Evolutionary conservation across 2,888 invertebrate species (phyloP), one percentile per base, ranked within the genome.

Genomic region (Cephus pygmeus): DNA sequence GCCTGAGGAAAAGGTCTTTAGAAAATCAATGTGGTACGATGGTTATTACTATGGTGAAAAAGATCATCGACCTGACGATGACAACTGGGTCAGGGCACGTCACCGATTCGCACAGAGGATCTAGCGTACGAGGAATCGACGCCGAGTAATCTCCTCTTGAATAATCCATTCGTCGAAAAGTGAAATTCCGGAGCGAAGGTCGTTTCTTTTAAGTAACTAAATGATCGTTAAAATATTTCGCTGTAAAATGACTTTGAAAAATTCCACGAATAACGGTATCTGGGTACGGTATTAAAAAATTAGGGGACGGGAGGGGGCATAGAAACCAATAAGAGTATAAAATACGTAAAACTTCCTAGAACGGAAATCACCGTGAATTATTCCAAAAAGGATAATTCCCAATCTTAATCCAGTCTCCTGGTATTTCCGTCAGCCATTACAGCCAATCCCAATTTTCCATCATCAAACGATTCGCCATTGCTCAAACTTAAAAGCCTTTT

Each of bases 51-150:
- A 84, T 85, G 85, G 88, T 87, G 86, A 87, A 89, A 89, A 86
- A 88, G 91, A 91, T 91, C 91, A 88, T 89, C 90, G 91, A 91
- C 91, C 91, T 84, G 86, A 85, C 85, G 80, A 85, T 82, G 85
- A 89, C 89, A 91, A 91, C 91, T 91, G 89, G 91, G 91, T 91
- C 91, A 91, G 91, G 90, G 91, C 91, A 90, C 90, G 89, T 89
- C 88, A 89, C 83, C 89, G 90, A 89, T 90, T 89, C 90, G 87
- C 90, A 90, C 88, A 90, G 89, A 90, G 90, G 90, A 87, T 88
- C 89, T 90, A 89, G 82, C 83, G 83, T 81, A 80, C 75, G 34
- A 71, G 33, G 71, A 34, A 71, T 34, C 34, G 15, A 34, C 31
- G 31, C 31, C 31, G 31, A 71, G 56, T 56, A 56, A 56, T 56